A percentile compares a stretch with the other conserved stretches of the same genome.
These are phyloP conservation scores for Bujurquina vittata DNA, from an alignment of 2,113 vertebrate genomes.

Conservation along the genomic window DNA sequence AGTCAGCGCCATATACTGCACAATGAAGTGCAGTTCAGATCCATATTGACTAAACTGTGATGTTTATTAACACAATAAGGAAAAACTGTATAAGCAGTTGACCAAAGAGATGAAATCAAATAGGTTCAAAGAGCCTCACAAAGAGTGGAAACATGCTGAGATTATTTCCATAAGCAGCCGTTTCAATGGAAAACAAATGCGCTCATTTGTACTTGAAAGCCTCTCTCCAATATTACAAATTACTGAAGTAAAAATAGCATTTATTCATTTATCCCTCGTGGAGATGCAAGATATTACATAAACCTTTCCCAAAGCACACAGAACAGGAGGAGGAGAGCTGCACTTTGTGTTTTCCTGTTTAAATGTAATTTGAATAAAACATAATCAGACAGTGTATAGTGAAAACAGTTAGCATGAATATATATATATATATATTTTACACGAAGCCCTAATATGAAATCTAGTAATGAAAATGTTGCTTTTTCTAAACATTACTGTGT, in stretches of 20 bases:
- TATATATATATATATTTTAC: slow-evolving; percentile 3
- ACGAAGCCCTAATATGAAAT: neutral
- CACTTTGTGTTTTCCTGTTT: slow-evolving; percentile 14
- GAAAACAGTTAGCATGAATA: slow-evolving; percentile 36
- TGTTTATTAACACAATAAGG: slow-evolving; percentile 62
- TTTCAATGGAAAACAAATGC: slow-evolving; percentile 56
- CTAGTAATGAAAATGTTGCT: slow-evolving; percentile 23
- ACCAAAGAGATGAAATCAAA: slow-evolving; percentile 51
- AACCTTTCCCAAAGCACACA: slow-evolving; percentile 22
- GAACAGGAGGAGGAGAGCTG: slow-evolving; percentile 3
- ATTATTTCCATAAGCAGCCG: slow-evolving; percentile 23
- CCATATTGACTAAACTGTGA: slow-evolving; percentile 60
- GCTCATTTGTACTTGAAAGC: slow-evolving; percentile 68
- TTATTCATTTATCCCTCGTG: slow-evolving; percentile 45
- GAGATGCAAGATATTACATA: slow-evolving; percentile 34
- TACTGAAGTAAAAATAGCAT: slow-evolving; percentile 50
- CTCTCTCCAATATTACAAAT: slow-evolving; percentile 60
- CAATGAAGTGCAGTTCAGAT: slow-evolving; percentile 52
- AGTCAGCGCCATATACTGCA: slow-evolving; percentile 48
- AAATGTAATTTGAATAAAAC: slow-evolving; percentile 29
- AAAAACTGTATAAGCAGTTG: slow-evolving; percentile 67
- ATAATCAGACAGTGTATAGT: slow-evolving; percentile 11
- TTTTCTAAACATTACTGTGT: slow-evolving; percentile 9
- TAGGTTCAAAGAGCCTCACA: slow-evolving; percentile 24
- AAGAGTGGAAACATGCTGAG: neutral